Conservation (phyloP, 2,888 invertebrate genomes). For the Drosophila niveifrons region DNA sequence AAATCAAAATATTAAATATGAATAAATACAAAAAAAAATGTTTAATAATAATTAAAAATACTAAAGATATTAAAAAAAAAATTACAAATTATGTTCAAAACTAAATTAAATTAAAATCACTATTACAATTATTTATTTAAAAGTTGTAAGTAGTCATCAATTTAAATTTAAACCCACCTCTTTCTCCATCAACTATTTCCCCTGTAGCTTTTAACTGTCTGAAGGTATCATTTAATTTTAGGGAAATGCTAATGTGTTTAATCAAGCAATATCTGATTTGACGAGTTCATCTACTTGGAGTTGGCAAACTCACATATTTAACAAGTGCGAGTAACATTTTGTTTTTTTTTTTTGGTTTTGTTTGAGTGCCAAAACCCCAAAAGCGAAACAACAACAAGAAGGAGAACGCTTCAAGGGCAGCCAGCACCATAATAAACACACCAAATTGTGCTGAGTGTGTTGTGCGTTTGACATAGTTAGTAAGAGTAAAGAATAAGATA, state of each 20-base stretch:
- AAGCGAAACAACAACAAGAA: constrained; percentile 6
- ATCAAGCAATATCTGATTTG: constrained; percentile 48
- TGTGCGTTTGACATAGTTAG: constrained; percentile 39
- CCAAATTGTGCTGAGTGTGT: constrained; percentile 55
- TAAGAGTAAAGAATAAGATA: background rate
- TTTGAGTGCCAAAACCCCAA: constrained; percentile 3
- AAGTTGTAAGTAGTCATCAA: background rate
- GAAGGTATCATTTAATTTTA: constrained; percentile 2
- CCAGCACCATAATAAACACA: constrained; percentile 69
- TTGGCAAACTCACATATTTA: constrained; percentile 18
- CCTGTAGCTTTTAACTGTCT: background rate
- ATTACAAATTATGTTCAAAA: too few species aligned
- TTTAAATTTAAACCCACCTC: background rate
- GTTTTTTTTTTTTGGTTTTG: background rate
- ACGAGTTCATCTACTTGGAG: constrained; percentile 47
- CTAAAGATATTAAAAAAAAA: too few species aligned
- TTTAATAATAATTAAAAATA: too few species aligned
- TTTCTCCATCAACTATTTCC: background rate
- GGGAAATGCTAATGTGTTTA: constrained; percentile 34
- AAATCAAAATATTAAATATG: too few species aligned
- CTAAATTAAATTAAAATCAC: too few species aligned
- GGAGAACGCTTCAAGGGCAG: constrained; percentile 26
- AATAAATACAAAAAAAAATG: too few species aligned
- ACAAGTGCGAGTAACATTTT: constrained; percentile 21
- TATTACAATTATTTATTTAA: background rate